Conservation (phyloP, 2,113 vertebrate species). For the Phylloscopus trochiloides region DNA sequence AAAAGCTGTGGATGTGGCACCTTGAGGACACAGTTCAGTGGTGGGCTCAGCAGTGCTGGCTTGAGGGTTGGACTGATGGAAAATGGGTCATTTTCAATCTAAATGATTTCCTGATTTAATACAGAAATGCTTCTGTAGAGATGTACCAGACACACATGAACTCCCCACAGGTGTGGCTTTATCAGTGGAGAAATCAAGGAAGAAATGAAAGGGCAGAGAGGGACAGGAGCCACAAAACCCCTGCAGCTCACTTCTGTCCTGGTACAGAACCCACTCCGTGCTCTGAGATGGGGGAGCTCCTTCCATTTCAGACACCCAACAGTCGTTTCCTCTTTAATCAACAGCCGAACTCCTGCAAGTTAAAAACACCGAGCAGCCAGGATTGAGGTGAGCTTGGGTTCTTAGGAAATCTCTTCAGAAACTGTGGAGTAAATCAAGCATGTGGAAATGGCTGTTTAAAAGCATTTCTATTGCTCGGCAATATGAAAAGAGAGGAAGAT, state of each 20-base stretch:
- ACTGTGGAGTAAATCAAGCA: neutral
- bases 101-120: neutral
- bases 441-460: slow-evolving; percentile 1
- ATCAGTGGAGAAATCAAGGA: neutral
- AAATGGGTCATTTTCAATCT: accelerated
- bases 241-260: neutral
- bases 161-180: neutral
- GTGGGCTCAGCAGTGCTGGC: neutral
- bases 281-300: neutral
- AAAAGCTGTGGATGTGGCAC: neutral
- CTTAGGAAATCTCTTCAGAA: neutral
- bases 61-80: neutral
- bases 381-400: neutral
- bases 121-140: neutral
- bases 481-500: slow-evolving; percentile 8
- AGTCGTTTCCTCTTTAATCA: slow-evolving; percentile 4
- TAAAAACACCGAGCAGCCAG: neutral
- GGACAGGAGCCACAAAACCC: neutral
- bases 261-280: accelerated
- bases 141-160: neutral
- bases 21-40: neutral
- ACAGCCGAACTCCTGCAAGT: neutral
- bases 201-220: neutral
- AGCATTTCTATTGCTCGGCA: slow-evolving; percentile 10
- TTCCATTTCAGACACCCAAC: neutral